Base-by-base conservation (phyloP, 2,113 vertebrate genomes). In the Chloroceryle aenea region DNA sequence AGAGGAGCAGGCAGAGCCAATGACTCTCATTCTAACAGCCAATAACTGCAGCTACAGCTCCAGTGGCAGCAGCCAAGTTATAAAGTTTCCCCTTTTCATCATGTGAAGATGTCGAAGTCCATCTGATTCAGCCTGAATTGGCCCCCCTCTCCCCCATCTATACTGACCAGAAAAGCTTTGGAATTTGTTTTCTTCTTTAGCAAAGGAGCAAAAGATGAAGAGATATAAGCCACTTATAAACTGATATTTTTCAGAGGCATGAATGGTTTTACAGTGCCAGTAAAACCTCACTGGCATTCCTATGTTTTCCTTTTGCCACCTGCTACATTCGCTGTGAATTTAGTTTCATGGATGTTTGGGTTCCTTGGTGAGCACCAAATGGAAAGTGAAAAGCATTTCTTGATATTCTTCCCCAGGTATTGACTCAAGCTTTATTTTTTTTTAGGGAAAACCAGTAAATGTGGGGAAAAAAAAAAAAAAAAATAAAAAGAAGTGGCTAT, bases 61-160 rank as follows among this genome's bases (percentile, higher is more conserved):
- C 30, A 69, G 40, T 19, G 43, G 38, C 56, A 95, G 34, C 56
- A 77, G 17, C 17, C 10, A 58, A 67, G 6, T 64, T 59, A 42
- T 38, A 62, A 47, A 58, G 4, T 5, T 75, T 6, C 34, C 47
- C 43, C 27, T 59, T 91, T 68, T 21, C 1, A 0, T 29, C 1
- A 7, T 42, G 18, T 36, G 30, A 88, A 76, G 32, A 59, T 68
- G 20, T 4, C 38, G 59, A 72, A 18, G 7, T 47, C 20, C 32
- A 27, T 8, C 26, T 75, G 52, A 76, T 69, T 73, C 32, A 56
- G 18, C 5, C 22, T 72, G 30, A 71, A 67, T 32, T 19, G 5
- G 7, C 1, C 1, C 18, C 3, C 4, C 53, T 15, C n/a, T 48
- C 72, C 12, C 8, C 5, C 7, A 25, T 3, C 40, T 43, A 32